These are phyloP conservation scores for Sanderia malayensis DNA, from an alignment of 30 jellyfish, hydroid and myxozoan species.

Conservation along the genomic window DNA sequence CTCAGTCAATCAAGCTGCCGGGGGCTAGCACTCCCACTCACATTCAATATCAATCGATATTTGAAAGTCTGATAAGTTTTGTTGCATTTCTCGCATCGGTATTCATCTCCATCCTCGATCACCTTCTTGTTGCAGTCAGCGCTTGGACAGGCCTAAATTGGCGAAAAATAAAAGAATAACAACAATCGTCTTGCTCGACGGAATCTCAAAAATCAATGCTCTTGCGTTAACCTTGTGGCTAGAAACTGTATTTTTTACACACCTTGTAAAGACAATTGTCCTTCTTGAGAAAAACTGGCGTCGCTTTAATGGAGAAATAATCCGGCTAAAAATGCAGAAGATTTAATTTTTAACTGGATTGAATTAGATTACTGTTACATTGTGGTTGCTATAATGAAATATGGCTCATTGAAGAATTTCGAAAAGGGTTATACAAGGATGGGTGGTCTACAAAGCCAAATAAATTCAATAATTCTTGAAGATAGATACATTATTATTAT, in stretches of 20 bases:
- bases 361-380: too few species aligned
- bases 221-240: too few species aligned
- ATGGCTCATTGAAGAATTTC: too few species aligned
- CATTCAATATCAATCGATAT: slow-evolving; percentile 83
- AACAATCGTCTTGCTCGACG: background rate
- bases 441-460: too few species aligned
- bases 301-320: slow-evolving; percentile 77
- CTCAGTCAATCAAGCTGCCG: background rate
- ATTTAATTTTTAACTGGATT: background rate
- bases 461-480: too few species aligned
- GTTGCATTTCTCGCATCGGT: slow-evolving; percentile 98
- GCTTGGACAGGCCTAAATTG: slow-evolving; percentile 98
- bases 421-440: too few species aligned
- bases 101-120: slow-evolving; percentile 87
- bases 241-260: too few species aligned
- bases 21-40: slow-evolving; percentile 38
- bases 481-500: too few species aligned
- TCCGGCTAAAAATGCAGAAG: slow-evolving; percentile 77
- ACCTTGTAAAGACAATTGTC: slow-evolving; percentile 96
- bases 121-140: slow-evolving; percentile 98
- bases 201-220: background rate
- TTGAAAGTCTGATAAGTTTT: slow-evolving; percentile 77
- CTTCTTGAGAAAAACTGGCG: slow-evolving; percentile 56
- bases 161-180: background rate
- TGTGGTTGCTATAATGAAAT: too few species aligned